Conservation (phyloP, 2,113 vertebrate species). For the Oryzias celebensis region DNA sequence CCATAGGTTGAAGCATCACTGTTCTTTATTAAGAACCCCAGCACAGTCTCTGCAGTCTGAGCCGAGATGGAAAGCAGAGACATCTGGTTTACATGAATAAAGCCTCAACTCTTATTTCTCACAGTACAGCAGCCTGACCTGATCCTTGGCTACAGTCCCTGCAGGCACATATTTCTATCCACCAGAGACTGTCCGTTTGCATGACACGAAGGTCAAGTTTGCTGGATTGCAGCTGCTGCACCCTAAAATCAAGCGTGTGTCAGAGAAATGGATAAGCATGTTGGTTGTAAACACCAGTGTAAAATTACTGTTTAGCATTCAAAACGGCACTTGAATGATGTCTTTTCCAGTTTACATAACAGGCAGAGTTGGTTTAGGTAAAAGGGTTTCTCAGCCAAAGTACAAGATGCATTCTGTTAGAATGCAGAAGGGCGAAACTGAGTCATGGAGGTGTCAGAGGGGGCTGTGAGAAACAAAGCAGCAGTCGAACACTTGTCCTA, state of each 20-base stretch:
- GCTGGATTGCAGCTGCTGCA: constrained; percentile 25
- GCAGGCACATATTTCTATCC: constrained; percentile 70
- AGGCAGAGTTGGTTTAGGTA: constrained; percentile 14
- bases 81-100: constrained; percentile 80
- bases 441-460: background rate
- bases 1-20: constrained; percentile 33
- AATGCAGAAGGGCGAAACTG: background rate
- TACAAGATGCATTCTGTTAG: background rate
- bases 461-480: too few species aligned
- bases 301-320: constrained; percentile 11
- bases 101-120: constrained; percentile 67
- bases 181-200: constrained; percentile 59
- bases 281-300: constrained; percentile 4
- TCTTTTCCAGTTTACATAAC: constrained; percentile 16
- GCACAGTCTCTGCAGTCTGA: constrained; percentile 42
- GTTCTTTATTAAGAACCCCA: constrained; percentile 22
- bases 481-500: too few species aligned
- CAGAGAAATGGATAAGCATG: constrained; percentile 4
- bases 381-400: constrained; percentile 6
- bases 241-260: constrained; percentile 23
- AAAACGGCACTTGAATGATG: constrained; percentile 1
- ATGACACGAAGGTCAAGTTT: constrained; percentile 47
- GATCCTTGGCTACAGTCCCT: constrained; percentile 70
- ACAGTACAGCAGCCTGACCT: constrained; percentile 70
- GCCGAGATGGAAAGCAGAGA: constrained; percentile 63